A percentile compares a stretch with the other conserved stretches of the same genome.
These are phyloP conservation scores for Hyperoplus lanceolatus DNA, from an alignment of 2,797 vertebrate species.

Conservation along the genomic window DNA sequence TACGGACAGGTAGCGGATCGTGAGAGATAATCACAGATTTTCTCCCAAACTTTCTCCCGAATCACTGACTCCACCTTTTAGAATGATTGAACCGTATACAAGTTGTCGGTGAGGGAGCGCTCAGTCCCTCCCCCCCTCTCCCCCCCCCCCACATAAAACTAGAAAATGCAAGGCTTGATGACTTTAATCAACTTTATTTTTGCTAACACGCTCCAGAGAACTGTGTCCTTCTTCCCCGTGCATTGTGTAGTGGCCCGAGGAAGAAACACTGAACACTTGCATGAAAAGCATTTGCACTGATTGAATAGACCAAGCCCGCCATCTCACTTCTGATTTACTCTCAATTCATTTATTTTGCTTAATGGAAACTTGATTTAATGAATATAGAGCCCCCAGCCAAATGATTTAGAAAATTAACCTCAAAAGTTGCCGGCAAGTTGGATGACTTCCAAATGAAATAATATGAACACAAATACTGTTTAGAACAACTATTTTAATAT, in stretches of 20 bases:
- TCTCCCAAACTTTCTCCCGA: too few species aligned
- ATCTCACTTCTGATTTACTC: constrained; percentile 29
- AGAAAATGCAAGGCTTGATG: constrained; percentile 12
- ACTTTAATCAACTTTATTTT: constrained; percentile 15
- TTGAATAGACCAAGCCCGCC: constrained; percentile 36
- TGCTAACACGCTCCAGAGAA: constrained; percentile 15
- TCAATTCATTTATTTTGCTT: constrained; percentile 49
- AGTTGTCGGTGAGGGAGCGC: neutral
- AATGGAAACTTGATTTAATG: constrained; percentile 50
- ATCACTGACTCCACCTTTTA: too few species aligned
- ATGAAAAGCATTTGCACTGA: constrained; percentile 44
- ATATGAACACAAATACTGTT: constrained; percentile 4
- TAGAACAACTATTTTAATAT: neutral
- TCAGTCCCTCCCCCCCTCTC: constrained; percentile 11
- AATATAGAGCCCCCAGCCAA: constrained; percentile 11
- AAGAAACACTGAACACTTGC: constrained; percentile 7
- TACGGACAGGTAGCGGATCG: too few species aligned
- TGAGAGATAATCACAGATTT: too few species aligned
- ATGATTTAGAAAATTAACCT: constrained; percentile 33
- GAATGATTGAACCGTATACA: too few species aligned
- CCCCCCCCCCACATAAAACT: constrained; percentile 12
- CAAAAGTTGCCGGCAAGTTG: constrained; percentile 10
- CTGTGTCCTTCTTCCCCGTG: constrained; percentile 2
- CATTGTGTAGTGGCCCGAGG: constrained; percentile 20
- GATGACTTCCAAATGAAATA: constrained; percentile 23